Evolutionary conservation across 2,113 vertebrate genomes (phyloP), one percentile per base, ranked within the genome.

Genomic region (Lathamus discolor): DNA sequence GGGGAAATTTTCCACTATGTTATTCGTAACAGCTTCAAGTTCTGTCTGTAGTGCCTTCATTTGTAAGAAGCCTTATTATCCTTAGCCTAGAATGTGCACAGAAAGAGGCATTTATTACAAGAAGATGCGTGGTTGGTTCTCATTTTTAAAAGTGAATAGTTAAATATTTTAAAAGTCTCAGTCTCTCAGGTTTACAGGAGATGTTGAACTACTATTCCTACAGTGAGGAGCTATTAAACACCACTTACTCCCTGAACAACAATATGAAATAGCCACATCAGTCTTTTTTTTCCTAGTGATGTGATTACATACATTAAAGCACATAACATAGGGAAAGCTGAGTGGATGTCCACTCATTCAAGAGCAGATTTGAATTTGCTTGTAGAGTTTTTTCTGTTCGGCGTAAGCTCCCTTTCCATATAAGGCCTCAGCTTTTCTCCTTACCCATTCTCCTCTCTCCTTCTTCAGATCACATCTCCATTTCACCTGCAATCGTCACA

Each of bases 1-100:
- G 41, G 61, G 69, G 82, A 93, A 83, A 84, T 90, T 81, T 96
- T 93, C 88, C 91, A 78, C 67, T 89, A 33, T 83, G 59, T 91
- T 94, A 84, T 84, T 91, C 2, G 10, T 63, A 95, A 63, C 37
- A 92, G 85, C 72, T 93, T 95, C 59, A 90, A 84, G 72, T 94
- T 83, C 63, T 77, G 80, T 49, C 49, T 92, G 37, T 70, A 77
- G 61, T 91, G 62, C 44, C 54, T 72, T 83, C 70, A 28, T 43
- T 93, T 84, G 23, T 48, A 82, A 73, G 28, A 12, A 69, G 4
- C 13, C 37, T 85, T 78, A 57, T 68, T 89, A 85, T 48, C 41
- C 33, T 75, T 67, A 80, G 20, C 29, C 25, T 5, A 3, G 35
- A 85, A 94, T 57, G 61, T 44, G 41, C n/a, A 39, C 48, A 89